Evolutionary conservation across 2,888 invertebrate genomes (phyloP).

Genomic region (Platycheirus albimanus): DNA sequence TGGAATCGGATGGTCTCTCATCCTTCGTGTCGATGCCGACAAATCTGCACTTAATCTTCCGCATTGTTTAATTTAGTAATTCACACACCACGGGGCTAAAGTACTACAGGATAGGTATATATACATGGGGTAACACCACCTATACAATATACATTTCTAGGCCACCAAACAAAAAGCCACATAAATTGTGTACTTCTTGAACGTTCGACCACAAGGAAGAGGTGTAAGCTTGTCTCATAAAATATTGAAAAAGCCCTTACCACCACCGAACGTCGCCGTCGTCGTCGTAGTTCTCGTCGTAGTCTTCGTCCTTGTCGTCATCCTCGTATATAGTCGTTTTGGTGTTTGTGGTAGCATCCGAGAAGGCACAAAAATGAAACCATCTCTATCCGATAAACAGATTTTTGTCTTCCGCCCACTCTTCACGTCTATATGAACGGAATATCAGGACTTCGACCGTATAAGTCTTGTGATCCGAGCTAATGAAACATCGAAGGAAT

Average conservation of each 20-base stretch:
- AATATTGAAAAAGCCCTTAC: conserved; percentile 68
- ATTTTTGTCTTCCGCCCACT: conserved; percentile 65
- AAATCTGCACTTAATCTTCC: conserved; percentile 73
- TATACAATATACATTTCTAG: too few species aligned
- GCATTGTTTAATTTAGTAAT: conserved; percentile 72
- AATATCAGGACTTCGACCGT: conserved; percentile 31
- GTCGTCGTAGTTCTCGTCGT: too few species aligned
- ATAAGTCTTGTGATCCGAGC: conserved; percentile 65
- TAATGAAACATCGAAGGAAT: conserved; percentile 70
- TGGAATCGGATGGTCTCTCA: conserved; percentile 64
- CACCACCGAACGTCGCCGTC: conserved; percentile 33
- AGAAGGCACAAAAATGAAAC: conserved; percentile 61
- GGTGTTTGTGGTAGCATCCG: conserved; percentile 45
- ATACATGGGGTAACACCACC: too few species aligned
- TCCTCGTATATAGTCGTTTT: conserved; percentile 11
- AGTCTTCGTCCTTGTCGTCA: neutral
- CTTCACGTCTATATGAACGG: neutral
- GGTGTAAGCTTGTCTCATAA: conserved; percentile 73
- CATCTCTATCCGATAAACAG: conserved; percentile 66
- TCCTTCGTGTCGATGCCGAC: conserved; percentile 61
- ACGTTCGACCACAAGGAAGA: too few species aligned
- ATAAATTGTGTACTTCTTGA: too few species aligned
- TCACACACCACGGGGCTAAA: too few species aligned
- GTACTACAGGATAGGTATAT: too few species aligned
- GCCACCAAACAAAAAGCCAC: too few species aligned